Base-by-base conservation (phyloP, 92 coral and sea anemone species). In the Phymanthus crucifer region DNA sequence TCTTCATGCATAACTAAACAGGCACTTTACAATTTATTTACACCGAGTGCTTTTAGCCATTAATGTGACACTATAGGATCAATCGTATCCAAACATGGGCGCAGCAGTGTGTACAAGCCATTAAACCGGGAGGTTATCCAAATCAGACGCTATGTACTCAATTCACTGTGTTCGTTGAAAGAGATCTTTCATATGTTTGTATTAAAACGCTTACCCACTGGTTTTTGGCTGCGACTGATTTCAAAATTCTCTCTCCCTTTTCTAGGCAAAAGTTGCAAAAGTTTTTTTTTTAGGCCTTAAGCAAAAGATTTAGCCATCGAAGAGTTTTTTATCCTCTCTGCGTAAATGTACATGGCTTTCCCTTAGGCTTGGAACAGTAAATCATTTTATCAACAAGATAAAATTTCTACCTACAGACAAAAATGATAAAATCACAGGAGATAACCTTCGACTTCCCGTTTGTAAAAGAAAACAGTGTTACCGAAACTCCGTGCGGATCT, bases 1-100 rank as follows among this genome's bases (percentile, higher is more conserved):
- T 24, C 40, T 50, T 33, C 32, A 75, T 52, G 79, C 67, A 75
- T 75, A 57, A 75, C 69, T 57, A 50, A 75, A 26, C 68, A 75
- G 65, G 12, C 70, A 75, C 79, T 75, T 75, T 4, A 57, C 27
- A 57, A 75, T 10, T 16, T 38, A 75, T 57, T 21, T 52, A 40
- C 48, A 35, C 36, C 47, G 35, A 45, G 12, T 38, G 34, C 26
- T 54, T 75, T 50, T 75, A 74, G 67, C 78, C 66, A 74, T 34
- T 50, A 75, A 38, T 27, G 33, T 75, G 67, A 75, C 79, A 48
- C 68, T 26, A 33, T 33, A 6, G 64, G 69, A 32, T 17, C 69
- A 75, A 54, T 32, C 70, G 45, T 69, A 69, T 69, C 43, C 73
- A 69, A 69, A 69, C 73, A 69, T 34, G 40, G 33, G 17, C 6